phyloP scores from a whole-genome alignment of 2,888 invertebrate genomes.

The Tyria jacobaeae region DNA sequence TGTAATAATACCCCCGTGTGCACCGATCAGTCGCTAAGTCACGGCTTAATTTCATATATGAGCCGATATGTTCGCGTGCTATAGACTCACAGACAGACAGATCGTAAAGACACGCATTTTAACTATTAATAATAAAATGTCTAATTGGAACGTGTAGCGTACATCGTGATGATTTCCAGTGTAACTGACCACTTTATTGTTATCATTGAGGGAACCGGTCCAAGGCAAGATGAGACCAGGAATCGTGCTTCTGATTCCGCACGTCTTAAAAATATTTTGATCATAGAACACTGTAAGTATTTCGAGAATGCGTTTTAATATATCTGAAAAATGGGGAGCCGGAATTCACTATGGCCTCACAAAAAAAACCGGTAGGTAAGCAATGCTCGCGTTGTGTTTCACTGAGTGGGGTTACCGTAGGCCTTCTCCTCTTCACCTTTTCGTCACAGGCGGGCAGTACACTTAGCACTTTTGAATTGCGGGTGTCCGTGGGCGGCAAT shows the following conservation, averaged over 20 bases:
- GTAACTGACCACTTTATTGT: conserved; percentile 67
- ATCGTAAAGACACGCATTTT: conserved; percentile 76
- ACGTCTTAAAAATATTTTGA: conserved; percentile 16
- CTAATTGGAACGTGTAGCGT: conserved; percentile 81
- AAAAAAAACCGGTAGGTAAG: no score
- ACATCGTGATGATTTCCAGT: conserved; percentile 58
- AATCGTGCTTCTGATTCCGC: conserved; percentile 35
- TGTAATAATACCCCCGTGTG: conserved; percentile 58
- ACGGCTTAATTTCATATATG: conserved; percentile 71
- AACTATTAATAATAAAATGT: conserved; percentile 77
- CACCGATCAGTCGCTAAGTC: conserved; percentile 45
- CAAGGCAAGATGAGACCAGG: conserved; percentile 20
- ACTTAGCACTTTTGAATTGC: no score
- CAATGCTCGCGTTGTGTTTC: no score
- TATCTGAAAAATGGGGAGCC: no score
- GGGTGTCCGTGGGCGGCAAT: no score
- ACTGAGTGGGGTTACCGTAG: no score
- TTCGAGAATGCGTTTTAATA: no score
- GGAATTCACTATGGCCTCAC: no score
- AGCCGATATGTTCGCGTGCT: conserved; percentile 75
- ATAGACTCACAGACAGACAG: conserved; percentile 67
- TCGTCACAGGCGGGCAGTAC: no score
- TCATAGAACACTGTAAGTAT: no score
- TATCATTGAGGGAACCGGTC: conserved; percentile 51
- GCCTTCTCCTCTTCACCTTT: no score